These are phyloP conservation scores for Oncorhynchus masou DNA, from an alignment of 2,113 vertebrate species.

Conservation along the genomic window DNA sequence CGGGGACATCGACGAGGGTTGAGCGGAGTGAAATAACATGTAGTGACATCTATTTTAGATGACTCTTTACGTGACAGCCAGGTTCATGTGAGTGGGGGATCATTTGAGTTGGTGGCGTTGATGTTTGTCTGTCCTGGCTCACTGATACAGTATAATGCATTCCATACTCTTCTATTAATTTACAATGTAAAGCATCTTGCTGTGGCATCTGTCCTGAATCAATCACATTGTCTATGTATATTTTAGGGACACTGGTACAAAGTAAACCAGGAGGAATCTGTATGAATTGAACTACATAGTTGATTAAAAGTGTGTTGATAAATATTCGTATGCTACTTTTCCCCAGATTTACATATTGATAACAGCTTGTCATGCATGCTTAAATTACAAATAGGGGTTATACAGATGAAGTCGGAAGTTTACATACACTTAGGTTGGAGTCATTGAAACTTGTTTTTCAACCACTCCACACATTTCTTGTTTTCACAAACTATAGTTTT, in stretches of 20 bases:
- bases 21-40: constrained; percentile 12
- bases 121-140: not conserved
- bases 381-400: constrained; percentile 4
- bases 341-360: not conserved
- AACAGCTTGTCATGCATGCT: not conserved
- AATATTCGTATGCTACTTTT: not conserved
- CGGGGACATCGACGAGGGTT: constrained; percentile 9
- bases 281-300: not conserved
- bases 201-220: not conserved
- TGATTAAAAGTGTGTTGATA: not conserved
- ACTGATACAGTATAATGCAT: not conserved
- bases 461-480: no score
- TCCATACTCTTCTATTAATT: not conserved
- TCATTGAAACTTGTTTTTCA: no score
- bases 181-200: not conserved
- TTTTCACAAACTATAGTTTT: no score
- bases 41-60: constrained; percentile 7
- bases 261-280: not conserved
- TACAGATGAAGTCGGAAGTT: no score
- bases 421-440: no score
- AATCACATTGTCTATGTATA: not conserved
- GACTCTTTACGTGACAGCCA: constrained; percentile 13
- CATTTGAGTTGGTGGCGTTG: not conserved
- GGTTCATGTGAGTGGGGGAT: not conserved
- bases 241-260: not conserved